These are phyloP conservation scores for Tenodera sinensis DNA, from an alignment of 2,888 invertebrate species.

Conservation along the genomic window DNA sequence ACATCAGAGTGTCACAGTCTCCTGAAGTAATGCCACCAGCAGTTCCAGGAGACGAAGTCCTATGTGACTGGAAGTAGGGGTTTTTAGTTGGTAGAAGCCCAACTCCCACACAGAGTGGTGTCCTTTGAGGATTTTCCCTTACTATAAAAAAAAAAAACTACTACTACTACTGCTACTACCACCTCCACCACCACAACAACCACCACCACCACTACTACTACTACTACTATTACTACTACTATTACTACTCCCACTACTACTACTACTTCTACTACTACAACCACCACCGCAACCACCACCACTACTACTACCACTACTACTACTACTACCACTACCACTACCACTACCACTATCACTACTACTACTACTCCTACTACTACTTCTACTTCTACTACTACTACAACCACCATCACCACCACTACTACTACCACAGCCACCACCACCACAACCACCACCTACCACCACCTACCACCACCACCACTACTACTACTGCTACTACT, in stretches of 20 bases:
- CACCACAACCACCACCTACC: too few species aligned
- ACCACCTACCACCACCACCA: neutral
- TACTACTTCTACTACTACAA: neutral
- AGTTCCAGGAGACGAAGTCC: too few species aligned
- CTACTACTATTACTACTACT: neutral
- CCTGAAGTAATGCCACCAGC: too few species aligned
- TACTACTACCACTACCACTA: conserved; percentile 1
- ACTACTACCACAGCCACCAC: neutral
- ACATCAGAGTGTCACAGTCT: too few species aligned
- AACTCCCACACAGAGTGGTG: too few species aligned
- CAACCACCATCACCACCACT: neutral
- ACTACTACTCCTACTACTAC: conserved; percentile 2
- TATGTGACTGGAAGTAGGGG: too few species aligned
- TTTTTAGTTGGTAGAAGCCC: too few species aligned
- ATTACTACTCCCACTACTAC: neutral
- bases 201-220: conserved; percentile 8
- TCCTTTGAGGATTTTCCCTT: too few species aligned
- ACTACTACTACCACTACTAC: neutral
- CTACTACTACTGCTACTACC: neutral
- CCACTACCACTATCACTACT: conserved; percentile 2
- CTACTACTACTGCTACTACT: conserved; percentile 9
- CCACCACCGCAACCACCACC: neutral
- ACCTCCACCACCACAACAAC: conserved; percentile 5
- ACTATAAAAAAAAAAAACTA: too few species aligned
- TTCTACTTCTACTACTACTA: neutral